Evolutionary conservation across 2,113 vertebrate species (phyloP), one percentile per base, ranked within the genome.

Genomic region (Himantopus leucocephalus): DNA sequence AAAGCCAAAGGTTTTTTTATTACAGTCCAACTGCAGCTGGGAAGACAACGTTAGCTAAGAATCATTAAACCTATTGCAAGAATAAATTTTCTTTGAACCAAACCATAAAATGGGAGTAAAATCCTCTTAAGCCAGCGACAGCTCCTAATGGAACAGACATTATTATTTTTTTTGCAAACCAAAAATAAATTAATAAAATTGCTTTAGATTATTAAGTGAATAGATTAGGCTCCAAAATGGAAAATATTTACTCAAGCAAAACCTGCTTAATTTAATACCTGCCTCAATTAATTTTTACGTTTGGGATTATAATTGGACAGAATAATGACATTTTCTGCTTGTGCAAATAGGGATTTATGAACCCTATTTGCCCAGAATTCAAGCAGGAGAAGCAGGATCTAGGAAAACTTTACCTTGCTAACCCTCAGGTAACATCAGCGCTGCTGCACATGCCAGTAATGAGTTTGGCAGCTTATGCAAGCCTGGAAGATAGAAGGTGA

Each of bases 221-320:
- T 85, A 97, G 94, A 98, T 96, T 96, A 92, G 88, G 89, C 96
- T 97, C 95, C 96, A 92, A 94, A 76, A 74, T 50, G 92, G 90
- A 93, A 98, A 98, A 97, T 97, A 98, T 97, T 98, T 98, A 96
- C 95, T 97, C 95, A 96, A 90, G 91, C 92, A 96, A 96, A 97
- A 97, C 94, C 90, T 94, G 86, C 94, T 97, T 91, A 43, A 97
- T 97, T 98, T 97, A 96, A 97, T 96, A 97, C 93, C 92, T 96
- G 66, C 91, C 92, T 96, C 96, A 96, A 97, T 98, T 97, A 97
- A 97, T 94, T 97, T 98, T 96, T 55, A 93, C 90, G 77, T 96
- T 97, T 96, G 80, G 80, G 75, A 95, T 97, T 97, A 97, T 94
- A 94, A 97, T 45, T 58, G 88, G 82, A 93, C n/a, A 74, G 88